Evolutionary conservation across 2,113 vertebrate species (phyloP), one percentile per base, ranked within the genome.

Genomic region (Scolopax mira): DNA sequence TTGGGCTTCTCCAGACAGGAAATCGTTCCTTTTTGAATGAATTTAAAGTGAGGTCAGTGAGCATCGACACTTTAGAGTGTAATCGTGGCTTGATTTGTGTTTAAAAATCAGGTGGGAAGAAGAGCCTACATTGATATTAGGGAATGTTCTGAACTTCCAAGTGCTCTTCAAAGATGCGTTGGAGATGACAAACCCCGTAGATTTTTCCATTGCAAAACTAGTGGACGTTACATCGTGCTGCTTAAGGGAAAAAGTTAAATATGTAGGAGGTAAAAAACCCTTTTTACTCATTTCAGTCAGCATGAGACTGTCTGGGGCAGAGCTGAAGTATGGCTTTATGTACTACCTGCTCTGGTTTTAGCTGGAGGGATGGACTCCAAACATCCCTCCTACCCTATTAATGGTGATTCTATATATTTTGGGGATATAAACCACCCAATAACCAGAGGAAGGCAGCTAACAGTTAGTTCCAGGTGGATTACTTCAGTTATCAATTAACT

Each of bases 181-280:
- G 41, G 66, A 49, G 35, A 72, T 33, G 8, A 61, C 57, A 85
- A 79, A 1, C 31, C 58, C 69, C 37, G n/a, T 27, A 9, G 24
- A 49, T 46, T 52, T 72, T 79, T 49, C 37, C 28, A 13, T 57
- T 75, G 67, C 13, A 25, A 49, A 86, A 64, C 35, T 39, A 69
- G 33, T 16, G 48, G 58, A 27, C 24, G 6, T 51, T 0, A 0
- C 7, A 13, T 3, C 15, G 1, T 5, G 11, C 7, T 55, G 19
- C 9, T 2, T 9, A 55, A 28, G 22, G 27, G 18, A 37, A 46
- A 24, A 87, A 33, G 7, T 31, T 30, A 71, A 55, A 44, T 8
- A 31, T 5, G 21, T 16, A 46, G 42, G 39, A 39, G 5, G 10
- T 3, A 2, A 13, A 25, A 18, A 14, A 54, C 65, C 27, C 4